phyloP scores from a whole-genome alignment of 2,113 vertebrate genomes.

The Serranochromis macrocephalus region DNA sequence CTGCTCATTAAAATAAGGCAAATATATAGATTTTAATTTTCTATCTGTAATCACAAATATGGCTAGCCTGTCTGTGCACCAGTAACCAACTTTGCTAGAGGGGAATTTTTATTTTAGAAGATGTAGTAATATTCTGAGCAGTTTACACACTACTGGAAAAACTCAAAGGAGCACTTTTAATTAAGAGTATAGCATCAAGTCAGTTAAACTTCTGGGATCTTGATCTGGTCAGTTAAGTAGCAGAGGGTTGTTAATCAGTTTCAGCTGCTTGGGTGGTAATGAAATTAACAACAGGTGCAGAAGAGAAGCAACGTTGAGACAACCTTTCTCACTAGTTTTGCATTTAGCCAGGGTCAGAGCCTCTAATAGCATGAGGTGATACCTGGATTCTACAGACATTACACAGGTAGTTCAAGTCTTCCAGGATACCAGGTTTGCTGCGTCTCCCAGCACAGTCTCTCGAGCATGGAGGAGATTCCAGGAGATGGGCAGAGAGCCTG shows the following conservation, averaged over 20 bases:
- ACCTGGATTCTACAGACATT: not conserved
- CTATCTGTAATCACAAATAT: not conserved
- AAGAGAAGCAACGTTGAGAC: not conserved
- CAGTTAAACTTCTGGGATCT: not conserved
- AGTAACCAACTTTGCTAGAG: not conserved
- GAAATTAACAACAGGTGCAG: not conserved
- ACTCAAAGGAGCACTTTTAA: not conserved
- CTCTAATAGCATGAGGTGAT: not conserved
- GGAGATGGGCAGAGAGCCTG: not conserved
- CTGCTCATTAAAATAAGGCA: not conserved
- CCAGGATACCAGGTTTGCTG: not conserved
- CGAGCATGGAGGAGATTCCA: not conserved
- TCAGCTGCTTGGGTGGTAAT: not conserved
- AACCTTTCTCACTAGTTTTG: not conserved
- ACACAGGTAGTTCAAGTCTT: not conserved
- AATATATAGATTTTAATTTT: not conserved
- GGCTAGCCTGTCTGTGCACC: not conserved
- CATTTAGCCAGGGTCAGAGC: not conserved
- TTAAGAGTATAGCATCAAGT: not conserved
- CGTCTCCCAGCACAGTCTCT: not conserved
- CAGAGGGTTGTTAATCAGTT: not conserved
- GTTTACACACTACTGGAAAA: not conserved
- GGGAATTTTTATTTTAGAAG: not conserved
- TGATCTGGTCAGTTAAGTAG: not conserved
- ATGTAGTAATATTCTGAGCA: not conserved